Conservation (phyloP, 30 jellyfish, hydroid and myxozoan genomes). For the Sanderia malayensis region DNA sequence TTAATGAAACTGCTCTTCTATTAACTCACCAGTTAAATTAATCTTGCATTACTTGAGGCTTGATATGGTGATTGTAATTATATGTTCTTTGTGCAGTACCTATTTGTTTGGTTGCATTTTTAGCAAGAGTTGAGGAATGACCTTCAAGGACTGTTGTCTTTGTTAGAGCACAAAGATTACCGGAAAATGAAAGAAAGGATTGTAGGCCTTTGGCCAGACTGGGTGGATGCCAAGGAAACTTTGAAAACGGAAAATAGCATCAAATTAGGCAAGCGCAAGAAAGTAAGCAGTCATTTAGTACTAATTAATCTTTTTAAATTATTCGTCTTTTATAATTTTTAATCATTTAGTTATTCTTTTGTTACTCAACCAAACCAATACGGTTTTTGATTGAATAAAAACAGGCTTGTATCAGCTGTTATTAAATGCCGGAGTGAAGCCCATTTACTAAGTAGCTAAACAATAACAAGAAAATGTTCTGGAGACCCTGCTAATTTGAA, state of each 20-base stretch:
- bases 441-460: not conserved
- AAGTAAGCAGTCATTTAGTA: constrained; percentile 29
- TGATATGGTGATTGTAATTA: too few species aligned
- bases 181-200: constrained; percentile 77
- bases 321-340: too few species aligned
- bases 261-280: constrained; percentile 33
- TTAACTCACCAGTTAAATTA: not conserved
- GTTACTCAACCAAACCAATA: too few species aligned
- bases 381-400: not conserved
- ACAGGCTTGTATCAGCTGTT: not conserved
- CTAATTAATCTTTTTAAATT: too few species aligned
- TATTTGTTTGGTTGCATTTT: too few species aligned
- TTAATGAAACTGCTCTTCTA: not conserved
- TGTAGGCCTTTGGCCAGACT: constrained; percentile 65
- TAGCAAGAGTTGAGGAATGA: constrained; percentile 52
- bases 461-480: not conserved
- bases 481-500: not conserved
- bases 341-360: too few species aligned
- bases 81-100: not conserved
- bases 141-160: constrained; percentile 53
- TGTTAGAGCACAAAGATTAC: constrained; percentile 39
- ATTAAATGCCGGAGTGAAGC: not conserved
- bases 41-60: not conserved
- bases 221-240: constrained; percentile 62
- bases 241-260: constrained; percentile 17